A percentile compares a stretch with the other conserved stretches of the same genome.
These are phyloP conservation scores for Drosophila lacteicornis DNA, from an alignment of 1,140 invertebrate species.

Conservation along the genomic window DNA sequence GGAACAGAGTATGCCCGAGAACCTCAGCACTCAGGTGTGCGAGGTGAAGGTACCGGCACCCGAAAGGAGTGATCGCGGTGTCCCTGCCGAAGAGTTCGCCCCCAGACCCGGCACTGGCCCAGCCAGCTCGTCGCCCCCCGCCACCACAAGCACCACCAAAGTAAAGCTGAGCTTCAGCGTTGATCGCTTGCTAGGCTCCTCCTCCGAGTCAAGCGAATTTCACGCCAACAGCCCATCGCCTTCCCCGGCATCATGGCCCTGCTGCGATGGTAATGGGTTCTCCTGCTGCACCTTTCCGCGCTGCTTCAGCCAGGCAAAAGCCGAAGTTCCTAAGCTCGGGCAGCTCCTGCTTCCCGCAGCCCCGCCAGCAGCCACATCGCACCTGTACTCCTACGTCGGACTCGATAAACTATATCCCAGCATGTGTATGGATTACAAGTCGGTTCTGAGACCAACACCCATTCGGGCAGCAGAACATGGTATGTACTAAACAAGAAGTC, in stretches of 20 bases:
- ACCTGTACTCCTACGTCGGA: slow-evolving; percentile 47
- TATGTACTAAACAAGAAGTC: slow-evolving; percentile 20
- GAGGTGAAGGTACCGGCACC: slow-evolving; percentile 49
- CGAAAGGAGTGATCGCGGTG: slow-evolving; percentile 30
- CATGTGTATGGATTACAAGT: slow-evolving; percentile 76
- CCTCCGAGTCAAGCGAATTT: slow-evolving; percentile 45
- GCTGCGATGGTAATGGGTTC: slow-evolving; percentile 57
- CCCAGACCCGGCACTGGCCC: background rate
- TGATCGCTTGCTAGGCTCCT: slow-evolving; percentile 66
- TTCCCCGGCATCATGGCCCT: slow-evolving; percentile 26
- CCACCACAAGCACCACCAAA: slow-evolving; percentile 58
- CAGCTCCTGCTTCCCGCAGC: slow-evolving; percentile 16
- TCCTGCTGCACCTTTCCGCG: slow-evolving; percentile 63
- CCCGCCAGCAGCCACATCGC: slow-evolving; percentile 1
- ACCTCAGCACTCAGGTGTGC: slow-evolving; percentile 70
- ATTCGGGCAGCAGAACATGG: slow-evolving; percentile 69
- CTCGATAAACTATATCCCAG: slow-evolving; percentile 65
- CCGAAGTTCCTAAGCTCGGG: slow-evolving; percentile 42
- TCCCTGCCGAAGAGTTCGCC: slow-evolving; percentile 43
- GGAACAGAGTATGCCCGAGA: slow-evolving; percentile 76
- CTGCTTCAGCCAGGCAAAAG: slow-evolving; percentile 42
- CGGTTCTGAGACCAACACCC: slow-evolving; percentile 71
- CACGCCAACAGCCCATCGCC: background rate
- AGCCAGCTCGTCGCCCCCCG: slow-evolving; percentile 7
- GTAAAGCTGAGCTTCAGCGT: slow-evolving; percentile 83